phyloP scores from a whole-genome alignment of 2,888 invertebrate genomes.

The Erebia ligea region DNA sequence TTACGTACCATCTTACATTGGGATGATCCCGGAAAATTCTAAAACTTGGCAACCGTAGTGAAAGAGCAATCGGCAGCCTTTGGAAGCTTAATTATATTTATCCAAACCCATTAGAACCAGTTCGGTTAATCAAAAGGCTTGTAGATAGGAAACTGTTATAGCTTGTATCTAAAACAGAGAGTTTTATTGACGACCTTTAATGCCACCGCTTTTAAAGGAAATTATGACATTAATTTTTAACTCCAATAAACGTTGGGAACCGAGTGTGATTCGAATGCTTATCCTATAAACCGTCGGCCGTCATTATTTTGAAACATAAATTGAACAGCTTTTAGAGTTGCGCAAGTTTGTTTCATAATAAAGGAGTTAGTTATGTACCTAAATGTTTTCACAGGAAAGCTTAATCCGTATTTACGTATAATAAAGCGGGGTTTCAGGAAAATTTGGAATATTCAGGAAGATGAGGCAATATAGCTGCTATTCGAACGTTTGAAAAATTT shows the following conservation, averaged over 20 bases:
- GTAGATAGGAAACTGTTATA: constrained; percentile 50
- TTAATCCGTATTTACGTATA: background rate
- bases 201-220: constrained; percentile 41
- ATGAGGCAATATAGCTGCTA: no score
- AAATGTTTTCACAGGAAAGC: background rate
- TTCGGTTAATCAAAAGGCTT: constrained; percentile 62
- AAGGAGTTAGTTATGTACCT: background rate
- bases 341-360: constrained; percentile 14
- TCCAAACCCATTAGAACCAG: constrained; percentile 71
- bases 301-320: constrained; percentile 1
- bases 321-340: constrained; percentile 11
- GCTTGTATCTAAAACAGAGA: constrained; percentile 34
- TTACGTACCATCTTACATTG: no score
- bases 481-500: no score
- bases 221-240: constrained; percentile 47
- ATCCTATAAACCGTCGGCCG: background rate
- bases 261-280: constrained; percentile 18
- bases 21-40: constrained; percentile 7
- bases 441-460: no score
- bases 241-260: constrained; percentile 24
- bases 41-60: constrained; percentile 17
- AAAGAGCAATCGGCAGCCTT: constrained; percentile 70
- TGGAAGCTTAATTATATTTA: constrained; percentile 80
- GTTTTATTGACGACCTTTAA: constrained; percentile 32
- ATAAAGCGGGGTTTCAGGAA: background rate